phyloP scores from a whole-genome alignment of 2,888 invertebrate species.

The Parelbella ahira region DNA sequence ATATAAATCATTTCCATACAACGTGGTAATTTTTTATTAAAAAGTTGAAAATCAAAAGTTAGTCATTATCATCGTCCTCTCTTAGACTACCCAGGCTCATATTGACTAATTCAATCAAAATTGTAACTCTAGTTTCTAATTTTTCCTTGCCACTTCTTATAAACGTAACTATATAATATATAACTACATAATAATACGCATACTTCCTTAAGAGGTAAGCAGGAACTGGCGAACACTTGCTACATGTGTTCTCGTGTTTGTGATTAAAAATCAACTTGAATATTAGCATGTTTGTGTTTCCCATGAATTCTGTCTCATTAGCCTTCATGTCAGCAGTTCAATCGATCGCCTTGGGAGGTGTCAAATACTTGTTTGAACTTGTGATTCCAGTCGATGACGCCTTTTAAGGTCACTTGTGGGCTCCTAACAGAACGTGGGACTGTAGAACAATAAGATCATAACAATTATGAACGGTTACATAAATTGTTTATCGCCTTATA shows the following conservation, averaged over 20 bases:
- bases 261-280: too few species aligned
- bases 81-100: too few species aligned
- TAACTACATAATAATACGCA: too few species aligned
- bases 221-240: too few species aligned
- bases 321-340: slow-evolving; percentile 28
- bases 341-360: slow-evolving; percentile 49
- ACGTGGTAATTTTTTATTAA: too few species aligned
- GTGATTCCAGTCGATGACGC: slow-evolving; percentile 14
- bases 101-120: too few species aligned
- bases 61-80: too few species aligned
- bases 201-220: too few species aligned
- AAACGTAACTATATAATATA: too few species aligned
- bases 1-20: too few species aligned
- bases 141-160: not conserved
- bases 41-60: too few species aligned
- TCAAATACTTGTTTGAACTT: slow-evolving; percentile 40
- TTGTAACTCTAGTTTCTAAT: not conserved
- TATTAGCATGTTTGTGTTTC: slow-evolving; percentile 2
- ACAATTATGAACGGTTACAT: slow-evolving; percentile 4
- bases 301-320: slow-evolving; percentile 2
- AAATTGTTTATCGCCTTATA: slow-evolving; percentile 1
- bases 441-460: slow-evolving; percentile 13
- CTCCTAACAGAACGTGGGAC: slow-evolving; percentile 15
- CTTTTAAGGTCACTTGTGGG: slow-evolving; percentile 24
- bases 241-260: too few species aligned